These are phyloP conservation scores for Bhutanitis thaidina DNA, from an alignment of 2,888 invertebrate genomes.

Conservation along the genomic window DNA sequence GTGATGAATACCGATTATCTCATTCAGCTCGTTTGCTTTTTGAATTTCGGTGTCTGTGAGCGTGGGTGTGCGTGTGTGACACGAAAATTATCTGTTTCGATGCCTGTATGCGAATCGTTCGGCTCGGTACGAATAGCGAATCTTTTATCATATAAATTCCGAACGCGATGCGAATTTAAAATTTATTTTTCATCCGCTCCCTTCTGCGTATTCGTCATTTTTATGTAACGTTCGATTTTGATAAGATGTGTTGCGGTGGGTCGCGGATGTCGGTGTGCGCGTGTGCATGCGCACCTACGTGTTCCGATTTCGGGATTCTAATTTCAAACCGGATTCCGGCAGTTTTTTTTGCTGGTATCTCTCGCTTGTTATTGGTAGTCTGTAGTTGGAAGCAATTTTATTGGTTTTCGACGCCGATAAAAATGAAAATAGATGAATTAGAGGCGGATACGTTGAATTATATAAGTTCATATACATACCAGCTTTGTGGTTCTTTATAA, in stretches of 20 bases:
- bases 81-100: conserved; percentile 64
- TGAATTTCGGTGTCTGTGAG: conserved; percentile 58
- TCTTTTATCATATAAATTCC: conserved; percentile 54
- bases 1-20: conserved; percentile 75
- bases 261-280: conserved; percentile 37
- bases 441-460: conserved; percentile 12
- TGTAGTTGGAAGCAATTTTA: conserved; percentile 22
- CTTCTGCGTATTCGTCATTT: conserved; percentile 28
- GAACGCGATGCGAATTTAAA: conserved; percentile 31
- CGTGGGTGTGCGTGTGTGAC: conserved; percentile 53
- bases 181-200: conserved; percentile 30
- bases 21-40: conserved; percentile 61
- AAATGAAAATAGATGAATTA: conserved; percentile 14
- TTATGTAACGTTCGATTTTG: conserved; percentile 44
- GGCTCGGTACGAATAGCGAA: conserved; percentile 27
- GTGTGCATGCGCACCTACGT: conserved; percentile 35
- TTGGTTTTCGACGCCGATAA: conserved; percentile 11
- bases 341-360: conserved; percentile 30
- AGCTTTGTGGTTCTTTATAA: conserved; percentile 4
- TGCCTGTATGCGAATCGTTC: conserved; percentile 53
- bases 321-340: conserved; percentile 49
- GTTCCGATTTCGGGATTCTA: conserved; percentile 61
- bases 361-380: conserved; percentile 30
- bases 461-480: conserved; percentile 10
- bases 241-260: conserved; percentile 55